phyloP scores from a whole-genome alignment of 2,797 vertebrate species.

The Todus mexicanus region DNA sequence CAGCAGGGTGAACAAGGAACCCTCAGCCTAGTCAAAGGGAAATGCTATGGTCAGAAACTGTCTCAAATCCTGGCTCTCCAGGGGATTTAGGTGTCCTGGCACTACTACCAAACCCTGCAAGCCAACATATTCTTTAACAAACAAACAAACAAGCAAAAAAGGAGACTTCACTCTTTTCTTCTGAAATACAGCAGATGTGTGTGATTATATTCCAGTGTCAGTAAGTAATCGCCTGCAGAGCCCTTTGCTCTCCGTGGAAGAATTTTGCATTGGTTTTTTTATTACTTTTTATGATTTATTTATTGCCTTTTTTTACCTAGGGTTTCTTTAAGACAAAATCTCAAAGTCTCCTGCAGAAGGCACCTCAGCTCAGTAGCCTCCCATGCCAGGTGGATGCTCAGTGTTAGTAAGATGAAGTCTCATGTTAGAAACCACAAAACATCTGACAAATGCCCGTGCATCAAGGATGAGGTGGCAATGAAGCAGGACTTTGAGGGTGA shows the following conservation, averaged over 20 bases:
- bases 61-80: background rate
- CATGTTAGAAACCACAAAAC: background rate
- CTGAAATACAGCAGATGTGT: background rate
- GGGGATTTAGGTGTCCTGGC: background rate
- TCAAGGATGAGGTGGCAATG: background rate
- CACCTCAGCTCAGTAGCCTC: background rate
- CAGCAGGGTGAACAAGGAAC: accelerated
- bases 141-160: too few species aligned
- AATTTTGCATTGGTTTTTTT: background rate
- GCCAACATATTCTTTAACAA: background rate
- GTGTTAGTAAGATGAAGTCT: background rate
- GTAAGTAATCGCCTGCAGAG: background rate
- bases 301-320: background rate
- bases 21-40: background rate
- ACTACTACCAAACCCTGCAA: background rate
- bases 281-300: background rate
- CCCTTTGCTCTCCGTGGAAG: background rate
- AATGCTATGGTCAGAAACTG: background rate
- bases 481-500: background rate
- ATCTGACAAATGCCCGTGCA: background rate
- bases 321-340: background rate
- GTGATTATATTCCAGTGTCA: background rate
- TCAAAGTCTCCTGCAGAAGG: background rate
- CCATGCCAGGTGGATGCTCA: background rate
- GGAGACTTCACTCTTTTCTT: background rate